phyloP scores from a whole-genome alignment of 2,888 invertebrate species.

The Melolontha melolontha region DNA sequence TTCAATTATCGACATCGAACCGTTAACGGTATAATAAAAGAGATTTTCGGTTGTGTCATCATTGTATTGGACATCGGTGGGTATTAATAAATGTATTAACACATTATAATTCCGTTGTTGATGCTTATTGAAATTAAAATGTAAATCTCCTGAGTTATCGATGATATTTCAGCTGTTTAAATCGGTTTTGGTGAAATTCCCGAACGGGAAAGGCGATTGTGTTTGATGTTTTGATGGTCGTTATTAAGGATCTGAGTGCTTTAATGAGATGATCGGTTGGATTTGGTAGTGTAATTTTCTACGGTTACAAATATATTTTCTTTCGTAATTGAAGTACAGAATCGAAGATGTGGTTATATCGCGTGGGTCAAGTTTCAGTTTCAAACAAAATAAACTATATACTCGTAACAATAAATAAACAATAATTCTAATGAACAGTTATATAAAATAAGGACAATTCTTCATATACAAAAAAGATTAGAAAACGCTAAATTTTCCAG shows the following conservation, averaged over 20 bases:
- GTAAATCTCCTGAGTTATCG: constrained; percentile 36
- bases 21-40: constrained; percentile 25
- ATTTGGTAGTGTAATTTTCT: constrained; percentile 29
- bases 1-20: constrained; percentile 26
- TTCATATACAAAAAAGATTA: no score
- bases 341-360: neutral
- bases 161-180: constrained; percentile 29
- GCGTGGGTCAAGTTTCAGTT: no score
- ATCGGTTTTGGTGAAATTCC: constrained; percentile 30
- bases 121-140: constrained; percentile 29
- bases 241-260: constrained; percentile 19
- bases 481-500: no score
- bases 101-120: constrained; percentile 29
- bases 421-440: no score
- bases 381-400: no score
- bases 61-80: neutral
- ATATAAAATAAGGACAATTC: no score
- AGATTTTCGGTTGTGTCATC: constrained; percentile 27
- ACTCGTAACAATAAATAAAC: no score
- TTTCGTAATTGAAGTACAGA: constrained; percentile 30
- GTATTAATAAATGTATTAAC: constrained; percentile 37
- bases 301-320: constrained; percentile 33
- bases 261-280: constrained; percentile 14
- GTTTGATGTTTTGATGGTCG: constrained; percentile 31
- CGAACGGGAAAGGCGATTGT: constrained; percentile 21